Evolutionary conservation across 2,797 vertebrate genomes (phyloP), one percentile per base, ranked within the genome.

Genomic region (Thaleichthys pacificus): DNA sequence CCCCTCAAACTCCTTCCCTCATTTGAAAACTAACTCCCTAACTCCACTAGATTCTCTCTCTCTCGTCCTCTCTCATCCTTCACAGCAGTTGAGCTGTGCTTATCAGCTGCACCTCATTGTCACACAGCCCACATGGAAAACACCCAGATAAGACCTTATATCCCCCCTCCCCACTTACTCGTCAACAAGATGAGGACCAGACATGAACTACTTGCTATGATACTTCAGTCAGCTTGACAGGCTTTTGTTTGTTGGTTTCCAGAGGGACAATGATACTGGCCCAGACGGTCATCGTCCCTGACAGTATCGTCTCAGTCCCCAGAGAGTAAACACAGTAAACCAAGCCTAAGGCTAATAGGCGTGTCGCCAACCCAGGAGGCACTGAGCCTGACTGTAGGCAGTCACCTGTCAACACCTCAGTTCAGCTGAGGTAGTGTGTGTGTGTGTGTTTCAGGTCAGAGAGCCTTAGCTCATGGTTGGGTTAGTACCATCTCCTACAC

Each of bases 281-380:
- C n/a, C 17, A 57, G 54, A 57, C 54, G 21, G n/a, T 57, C n/a
- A 47, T 47, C 9, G 42, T 47, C 56, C 7, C 11, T 22, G 56
- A 58, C 56, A 58, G 3, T 14, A 61, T 21, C 22, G 22, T 14
- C 58, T 61, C 26, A 35, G 24, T 51, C 60, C 68, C 70, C 68
- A 68, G 72, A 74, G 70, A 64, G 64, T 69, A 47, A 69, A 68
- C 57, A 57, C n/a, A 21, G 32, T 3, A 15, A 51, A 64, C n/a
- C 12, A 5, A 15, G 14, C 11, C 28, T 24, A 8, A 62, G 22
- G n/a, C n/a, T 35, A n/a, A 28, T 11, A 12, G 42, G 42, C 12
- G 28, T 26, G 35, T 2, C 21, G 0, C 11, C 15, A 7, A 22
- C 32, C 58, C 15, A 9, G 2, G 17, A 42, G 32, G 9, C 38